phyloP scores from a whole-genome alignment of 2,113 vertebrate species.

The Tragulus kanchil region DNA sequence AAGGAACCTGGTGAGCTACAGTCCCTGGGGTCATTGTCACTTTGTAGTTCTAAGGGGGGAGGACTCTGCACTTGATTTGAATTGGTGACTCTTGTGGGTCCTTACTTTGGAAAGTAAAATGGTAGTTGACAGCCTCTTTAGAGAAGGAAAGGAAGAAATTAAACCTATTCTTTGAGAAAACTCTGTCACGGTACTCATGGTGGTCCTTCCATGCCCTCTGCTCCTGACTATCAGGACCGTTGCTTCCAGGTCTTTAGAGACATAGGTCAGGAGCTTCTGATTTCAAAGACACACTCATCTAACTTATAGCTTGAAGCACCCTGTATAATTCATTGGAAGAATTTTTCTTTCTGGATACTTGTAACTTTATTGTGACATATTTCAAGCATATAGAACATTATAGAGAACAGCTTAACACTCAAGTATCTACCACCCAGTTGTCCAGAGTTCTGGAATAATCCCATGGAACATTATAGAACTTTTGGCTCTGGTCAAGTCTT shows the following conservation, averaged over 20 bases:
- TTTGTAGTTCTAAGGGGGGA: not conserved
- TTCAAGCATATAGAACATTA: not conserved
- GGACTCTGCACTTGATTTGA: not conserved
- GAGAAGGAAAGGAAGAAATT: not conserved
- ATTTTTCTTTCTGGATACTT: not conserved
- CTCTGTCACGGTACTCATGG: not conserved
- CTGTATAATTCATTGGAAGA: not conserved
- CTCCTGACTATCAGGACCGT: not conserved
- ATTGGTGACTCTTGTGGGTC: not conserved
- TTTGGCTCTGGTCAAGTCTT: not conserved
- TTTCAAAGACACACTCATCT: not conserved
- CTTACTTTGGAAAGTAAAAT: slow-evolving; percentile 28
- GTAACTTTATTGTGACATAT: slow-evolving; percentile 19
- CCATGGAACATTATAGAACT: not conserved
- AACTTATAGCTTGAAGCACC: not conserved
- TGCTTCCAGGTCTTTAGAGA: not conserved
- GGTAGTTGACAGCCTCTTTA: not conserved
- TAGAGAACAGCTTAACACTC: not conserved
- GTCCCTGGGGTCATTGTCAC: too few relatives aligned
- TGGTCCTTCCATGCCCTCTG: not conserved
- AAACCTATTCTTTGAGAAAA: not conserved
- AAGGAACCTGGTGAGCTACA: too few relatives aligned
- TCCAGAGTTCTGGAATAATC: not conserved
- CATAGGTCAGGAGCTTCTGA: not conserved
- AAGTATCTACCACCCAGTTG: not conserved